phyloP scores from a whole-genome alignment of 2,113 vertebrate genomes.

The Catagonus wagneri region DNA sequence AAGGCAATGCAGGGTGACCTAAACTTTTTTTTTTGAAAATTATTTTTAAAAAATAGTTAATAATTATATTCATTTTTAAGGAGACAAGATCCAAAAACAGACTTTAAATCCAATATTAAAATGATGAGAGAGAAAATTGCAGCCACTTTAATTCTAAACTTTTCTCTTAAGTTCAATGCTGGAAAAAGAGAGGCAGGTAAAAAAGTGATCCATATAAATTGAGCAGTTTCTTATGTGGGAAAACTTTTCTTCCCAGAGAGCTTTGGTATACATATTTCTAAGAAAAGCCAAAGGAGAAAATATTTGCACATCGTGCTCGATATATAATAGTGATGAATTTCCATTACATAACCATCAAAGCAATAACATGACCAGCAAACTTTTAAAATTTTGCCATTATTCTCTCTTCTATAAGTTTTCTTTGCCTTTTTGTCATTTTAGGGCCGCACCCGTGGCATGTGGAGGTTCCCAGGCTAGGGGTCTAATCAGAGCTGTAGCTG shows the following conservation, averaged over 20 bases:
- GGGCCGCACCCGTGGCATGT: too few relatives aligned
- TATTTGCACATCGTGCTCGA: neutral
- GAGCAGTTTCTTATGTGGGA: neutral
- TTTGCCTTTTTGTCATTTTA: too few relatives aligned
- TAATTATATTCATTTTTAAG: slow-evolving; percentile 37
- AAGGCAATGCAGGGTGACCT: slow-evolving; percentile 18
- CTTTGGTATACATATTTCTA: neutral
- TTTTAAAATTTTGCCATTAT: neutral
- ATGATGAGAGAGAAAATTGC: slow-evolving; percentile 1
- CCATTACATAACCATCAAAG: slow-evolving; percentile 4
- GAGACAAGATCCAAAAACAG: slow-evolving; percentile 31
- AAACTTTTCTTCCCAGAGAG: neutral
- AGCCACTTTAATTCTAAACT: slow-evolving; percentile 8
- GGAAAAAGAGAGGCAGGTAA: neutral
- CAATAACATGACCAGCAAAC: neutral
- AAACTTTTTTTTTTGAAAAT: neutral
- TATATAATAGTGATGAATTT: neutral
- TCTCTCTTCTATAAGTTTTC: neutral
- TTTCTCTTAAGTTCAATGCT: neutral
- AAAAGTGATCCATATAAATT: neutral
- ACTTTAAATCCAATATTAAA: slow-evolving; percentile 5
- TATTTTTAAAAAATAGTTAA: slow-evolving; percentile 33
- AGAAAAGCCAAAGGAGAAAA: neutral
- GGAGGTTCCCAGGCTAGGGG: too few relatives aligned
- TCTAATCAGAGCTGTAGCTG: too few relatives aligned